Percentiles rank a stretch among this genome's conserved stretches.
Evolutionary conservation across 2,797 vertebrate genomes (phyloP).

Genomic region (Pitangus sulphuratus): DNA sequence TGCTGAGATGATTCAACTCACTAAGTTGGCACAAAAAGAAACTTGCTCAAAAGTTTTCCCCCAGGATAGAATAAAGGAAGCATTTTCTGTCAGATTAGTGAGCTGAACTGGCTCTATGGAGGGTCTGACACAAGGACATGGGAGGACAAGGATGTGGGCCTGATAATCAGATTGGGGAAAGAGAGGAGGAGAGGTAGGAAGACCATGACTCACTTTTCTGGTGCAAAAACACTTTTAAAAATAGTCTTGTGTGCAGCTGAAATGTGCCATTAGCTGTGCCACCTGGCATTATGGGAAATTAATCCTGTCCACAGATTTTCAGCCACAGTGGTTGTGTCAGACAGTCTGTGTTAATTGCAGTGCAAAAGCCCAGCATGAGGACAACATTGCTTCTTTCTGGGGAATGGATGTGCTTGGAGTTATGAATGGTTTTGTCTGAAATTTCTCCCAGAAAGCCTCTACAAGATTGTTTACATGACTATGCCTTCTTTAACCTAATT

Average conservation of each 20-base stretch:
- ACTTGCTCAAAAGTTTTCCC: neutral
- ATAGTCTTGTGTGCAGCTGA: neutral
- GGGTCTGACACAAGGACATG: neutral
- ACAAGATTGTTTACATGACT: neutral
- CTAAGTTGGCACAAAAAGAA: neutral
- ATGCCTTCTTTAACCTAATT: constrained; percentile 17
- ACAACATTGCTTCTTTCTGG: neutral
- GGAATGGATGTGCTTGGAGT: neutral
- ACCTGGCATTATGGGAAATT: neutral
- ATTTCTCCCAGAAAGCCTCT: neutral
- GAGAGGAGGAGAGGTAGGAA: neutral
- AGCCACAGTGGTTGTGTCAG: neutral
- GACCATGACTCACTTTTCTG: neutral
- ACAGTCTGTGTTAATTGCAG: neutral
- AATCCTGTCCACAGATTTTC: neutral
- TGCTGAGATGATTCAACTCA: neutral
- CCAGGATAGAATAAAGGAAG: neutral
- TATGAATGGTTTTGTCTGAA: neutral
- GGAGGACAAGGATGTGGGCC: neutral
- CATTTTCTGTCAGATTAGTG: neutral
- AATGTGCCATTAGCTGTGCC: neutral
- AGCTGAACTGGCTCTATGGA: neutral
- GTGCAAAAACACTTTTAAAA: neutral
- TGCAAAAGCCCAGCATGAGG: neutral
- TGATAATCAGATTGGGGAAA: neutral